These are phyloP conservation scores for Lasius platythorax DNA, from an alignment of 2,888 invertebrate species.

Conservation along the genomic window DNA sequence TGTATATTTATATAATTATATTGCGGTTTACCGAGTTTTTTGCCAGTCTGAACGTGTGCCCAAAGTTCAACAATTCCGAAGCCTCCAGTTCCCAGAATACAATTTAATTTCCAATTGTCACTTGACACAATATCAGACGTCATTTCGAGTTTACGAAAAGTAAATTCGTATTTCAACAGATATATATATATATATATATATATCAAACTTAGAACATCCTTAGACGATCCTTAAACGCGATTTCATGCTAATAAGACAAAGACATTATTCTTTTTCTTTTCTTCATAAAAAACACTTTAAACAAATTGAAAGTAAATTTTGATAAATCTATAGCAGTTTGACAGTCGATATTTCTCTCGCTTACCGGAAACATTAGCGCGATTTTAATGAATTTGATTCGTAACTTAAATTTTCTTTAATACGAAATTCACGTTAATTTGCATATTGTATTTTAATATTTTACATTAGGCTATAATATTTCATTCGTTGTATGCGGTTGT, in stretches of 20 bases:
- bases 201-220: neutral
- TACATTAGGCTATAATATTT: neutral
- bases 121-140: neutral
- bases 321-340: neutral
- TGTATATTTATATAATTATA: slow-evolving; percentile 15
- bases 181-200: neutral
- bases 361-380: neutral
- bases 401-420: neutral
- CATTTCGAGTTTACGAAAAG: slow-evolving; percentile 49
- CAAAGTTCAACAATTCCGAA: slow-evolving; percentile 92
- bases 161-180: neutral
- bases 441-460: neutral
- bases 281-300: neutral
- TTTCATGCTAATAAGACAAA: neutral
- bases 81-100: slow-evolving; percentile 90
- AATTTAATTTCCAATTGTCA: slow-evolving; percentile 88
- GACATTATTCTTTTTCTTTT: neutral
- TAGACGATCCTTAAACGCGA: neutral
- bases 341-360: neutral
- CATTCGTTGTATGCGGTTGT: neutral
- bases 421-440: neutral
- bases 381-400: neutral
- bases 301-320: neutral
- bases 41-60: slow-evolving; percentile 88
- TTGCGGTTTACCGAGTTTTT: slow-evolving; percentile 87